Conservation (phyloP, 1,140 invertebrate genomes). For the Dinoponera quadriceps region DNA sequence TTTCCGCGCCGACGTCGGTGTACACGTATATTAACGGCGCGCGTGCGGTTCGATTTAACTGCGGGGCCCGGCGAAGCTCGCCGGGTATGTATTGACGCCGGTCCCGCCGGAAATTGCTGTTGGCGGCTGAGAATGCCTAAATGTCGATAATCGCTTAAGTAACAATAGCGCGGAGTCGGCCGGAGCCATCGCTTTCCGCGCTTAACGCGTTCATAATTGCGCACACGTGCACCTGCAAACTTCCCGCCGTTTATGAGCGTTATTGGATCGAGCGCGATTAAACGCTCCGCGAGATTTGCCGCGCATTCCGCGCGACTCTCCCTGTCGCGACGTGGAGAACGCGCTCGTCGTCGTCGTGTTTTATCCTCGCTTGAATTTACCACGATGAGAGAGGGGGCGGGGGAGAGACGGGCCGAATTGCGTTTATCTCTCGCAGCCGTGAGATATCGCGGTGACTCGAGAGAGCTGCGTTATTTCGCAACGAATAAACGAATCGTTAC, state of each 20-base stretch:
- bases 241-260: slow-evolving; percentile 50
- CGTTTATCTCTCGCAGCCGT: too few species aligned
- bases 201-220: slow-evolving; percentile 64
- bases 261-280: slow-evolving; percentile 65
- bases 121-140: slow-evolving; percentile 70
- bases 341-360: too few species aligned
- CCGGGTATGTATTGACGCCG: neutral
- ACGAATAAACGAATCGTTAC: neutral
- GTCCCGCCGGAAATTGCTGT: slow-evolving; percentile 66
- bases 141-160: slow-evolving; percentile 73
- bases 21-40: slow-evolving; percentile 32
- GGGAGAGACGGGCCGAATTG: too few species aligned
- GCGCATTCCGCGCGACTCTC: slow-evolving; percentile 9
- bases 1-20: neutral
- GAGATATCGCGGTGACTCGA: too few species aligned
- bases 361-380: too few species aligned
- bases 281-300: slow-evolving; percentile 49
- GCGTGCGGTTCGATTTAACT: slow-evolving; percentile 57
- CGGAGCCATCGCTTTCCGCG: neutral
- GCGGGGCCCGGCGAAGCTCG: slow-evolving; percentile 27
- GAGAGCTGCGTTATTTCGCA: neutral
- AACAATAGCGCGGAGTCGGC: slow-evolving; percentile 62
- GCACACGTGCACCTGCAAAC: slow-evolving; percentile 20
- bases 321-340: neutral
- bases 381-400: too few species aligned